These are phyloP conservation scores for Melanotaenia boesemani DNA, from an alignment of 2,797 vertebrate species.

Conservation along the genomic window DNA sequence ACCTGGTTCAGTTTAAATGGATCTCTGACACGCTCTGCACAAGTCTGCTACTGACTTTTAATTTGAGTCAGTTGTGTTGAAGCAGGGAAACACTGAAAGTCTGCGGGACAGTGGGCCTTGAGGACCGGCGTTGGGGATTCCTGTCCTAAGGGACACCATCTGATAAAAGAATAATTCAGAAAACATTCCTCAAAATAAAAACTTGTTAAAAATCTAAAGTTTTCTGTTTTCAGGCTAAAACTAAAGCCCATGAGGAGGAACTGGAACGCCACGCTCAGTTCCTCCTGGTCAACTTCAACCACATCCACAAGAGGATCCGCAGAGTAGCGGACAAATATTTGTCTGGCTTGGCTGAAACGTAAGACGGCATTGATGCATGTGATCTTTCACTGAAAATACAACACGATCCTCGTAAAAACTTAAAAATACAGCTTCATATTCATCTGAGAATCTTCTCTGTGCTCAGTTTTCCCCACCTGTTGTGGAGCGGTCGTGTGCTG, in stretches of 20 bases:
- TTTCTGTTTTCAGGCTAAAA: constrained; percentile 88
- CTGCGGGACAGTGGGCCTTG: no score
- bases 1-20: no score
- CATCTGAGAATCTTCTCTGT: not conserved
- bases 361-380: constrained; percentile 53
- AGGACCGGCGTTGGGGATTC: no score
- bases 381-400: not conserved
- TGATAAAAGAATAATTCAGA: no score
- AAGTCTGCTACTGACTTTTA: no score
- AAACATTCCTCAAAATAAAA: not conserved
- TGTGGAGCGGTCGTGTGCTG: constrained; percentile 97
- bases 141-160: no score
- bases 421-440: not conserved
- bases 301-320: constrained; percentile 97
- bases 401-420: no score
- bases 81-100: no score
- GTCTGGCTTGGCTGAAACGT: constrained; percentile 97
- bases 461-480: constrained; percentile 92
- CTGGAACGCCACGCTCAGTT: constrained; percentile 97
- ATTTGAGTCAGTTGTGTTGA: no score
- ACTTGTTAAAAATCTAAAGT: not conserved
- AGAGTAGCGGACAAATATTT: constrained; percentile 98
- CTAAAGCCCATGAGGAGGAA: constrained; percentile 96
- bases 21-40: no score
- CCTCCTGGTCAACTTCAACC: constrained; percentile 96